phyloP scores from a whole-genome alignment of 2,888 invertebrate genomes.

The Aporophyla lueneburgensis region DNA sequence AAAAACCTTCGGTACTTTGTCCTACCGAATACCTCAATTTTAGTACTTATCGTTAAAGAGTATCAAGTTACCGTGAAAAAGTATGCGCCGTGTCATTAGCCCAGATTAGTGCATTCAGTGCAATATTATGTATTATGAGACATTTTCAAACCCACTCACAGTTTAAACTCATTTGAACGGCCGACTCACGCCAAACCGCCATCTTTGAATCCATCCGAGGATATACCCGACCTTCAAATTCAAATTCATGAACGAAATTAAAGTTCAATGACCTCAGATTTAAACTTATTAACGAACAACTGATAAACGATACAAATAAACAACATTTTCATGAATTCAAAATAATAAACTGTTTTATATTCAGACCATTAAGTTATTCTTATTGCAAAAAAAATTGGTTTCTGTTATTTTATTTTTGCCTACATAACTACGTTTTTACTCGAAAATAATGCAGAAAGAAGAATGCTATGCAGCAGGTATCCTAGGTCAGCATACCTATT shows the following conservation, averaged over 20 bases:
- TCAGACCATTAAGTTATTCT: background rate
- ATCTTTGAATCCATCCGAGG: constrained; percentile 31
- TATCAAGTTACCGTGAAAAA: constrained; percentile 46
- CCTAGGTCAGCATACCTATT: background rate
- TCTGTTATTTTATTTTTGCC: background rate
- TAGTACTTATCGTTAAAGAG: background rate
- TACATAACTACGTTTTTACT: too few species aligned
- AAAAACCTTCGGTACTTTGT: background rate
- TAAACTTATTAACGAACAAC: background rate
- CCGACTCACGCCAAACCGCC: constrained; percentile 31
- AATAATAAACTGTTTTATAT: background rate
- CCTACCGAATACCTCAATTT: background rate
- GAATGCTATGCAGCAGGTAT: background rate
- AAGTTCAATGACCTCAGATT: constrained; percentile 7
- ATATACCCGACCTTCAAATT: constrained; percentile 32
- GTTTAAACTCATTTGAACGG: constrained; percentile 4
- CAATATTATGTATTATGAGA: constrained; percentile 6
- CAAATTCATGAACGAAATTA: constrained; percentile 8
- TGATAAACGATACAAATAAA: background rate
- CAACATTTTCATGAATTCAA: background rate
- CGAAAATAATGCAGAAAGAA: background rate
- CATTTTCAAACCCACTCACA: constrained; percentile 36
- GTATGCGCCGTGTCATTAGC: constrained; percentile 10
- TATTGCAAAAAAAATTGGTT: background rate
- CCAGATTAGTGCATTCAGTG: constrained; percentile 34